A percentile compares a stretch with the other conserved stretches of the same genome.
Evolutionary conservation across 2,888 invertebrate genomes (phyloP).

Genomic region (Caenorhabditis afra): DNA sequence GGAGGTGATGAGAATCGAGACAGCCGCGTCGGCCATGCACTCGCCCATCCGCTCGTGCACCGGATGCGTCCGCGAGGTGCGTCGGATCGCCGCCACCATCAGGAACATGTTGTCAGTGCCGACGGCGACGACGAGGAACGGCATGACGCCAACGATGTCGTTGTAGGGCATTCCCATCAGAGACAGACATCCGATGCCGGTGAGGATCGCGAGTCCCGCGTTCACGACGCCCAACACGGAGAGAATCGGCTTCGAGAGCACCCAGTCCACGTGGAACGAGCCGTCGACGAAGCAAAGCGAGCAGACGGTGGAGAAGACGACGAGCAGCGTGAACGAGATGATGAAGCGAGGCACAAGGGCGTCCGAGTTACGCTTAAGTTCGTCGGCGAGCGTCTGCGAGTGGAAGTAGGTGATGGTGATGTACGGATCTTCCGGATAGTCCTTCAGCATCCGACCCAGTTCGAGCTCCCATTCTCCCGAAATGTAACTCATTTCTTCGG

Average conservation of each 20-base stretch:
- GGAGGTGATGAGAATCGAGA: conserved; percentile 92
- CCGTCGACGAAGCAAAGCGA: conserved; percentile 87
- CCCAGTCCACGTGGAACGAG: conserved; percentile 85
- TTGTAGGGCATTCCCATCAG: conserved; percentile 93
- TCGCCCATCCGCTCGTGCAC: conserved; percentile 83
- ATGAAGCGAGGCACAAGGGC: conserved; percentile 82
- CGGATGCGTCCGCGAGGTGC: conserved; percentile 85
- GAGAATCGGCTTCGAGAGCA: conserved; percentile 89
- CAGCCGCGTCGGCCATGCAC: conserved; percentile 93
- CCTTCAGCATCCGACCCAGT: conserved; percentile 68
- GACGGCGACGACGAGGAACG: conserved; percentile 95
- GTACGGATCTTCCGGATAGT: conserved; percentile 74
- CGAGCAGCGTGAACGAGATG: conserved; percentile 76
- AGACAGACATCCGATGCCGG: conserved; percentile 92
- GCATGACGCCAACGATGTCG: conserved; percentile 94
- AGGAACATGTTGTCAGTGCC: conserved; percentile 97
- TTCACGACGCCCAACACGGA: conserved; percentile 92
- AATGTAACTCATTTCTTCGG: conserved; percentile 75
- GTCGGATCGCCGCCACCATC: conserved; percentile 93
- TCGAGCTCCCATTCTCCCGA: conserved; percentile 80
- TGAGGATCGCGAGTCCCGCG: conserved; percentile 91
- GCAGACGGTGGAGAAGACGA: conserved; percentile 78
- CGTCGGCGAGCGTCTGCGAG: conserved; percentile 90
- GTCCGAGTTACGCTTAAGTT: conserved; percentile 92
- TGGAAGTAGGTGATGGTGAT: conserved; percentile 80